Evolutionary conservation across 2,113 vertebrate genomes (phyloP), one percentile per base, ranked within the genome.

Genomic region (Bucco capensis): DNA sequence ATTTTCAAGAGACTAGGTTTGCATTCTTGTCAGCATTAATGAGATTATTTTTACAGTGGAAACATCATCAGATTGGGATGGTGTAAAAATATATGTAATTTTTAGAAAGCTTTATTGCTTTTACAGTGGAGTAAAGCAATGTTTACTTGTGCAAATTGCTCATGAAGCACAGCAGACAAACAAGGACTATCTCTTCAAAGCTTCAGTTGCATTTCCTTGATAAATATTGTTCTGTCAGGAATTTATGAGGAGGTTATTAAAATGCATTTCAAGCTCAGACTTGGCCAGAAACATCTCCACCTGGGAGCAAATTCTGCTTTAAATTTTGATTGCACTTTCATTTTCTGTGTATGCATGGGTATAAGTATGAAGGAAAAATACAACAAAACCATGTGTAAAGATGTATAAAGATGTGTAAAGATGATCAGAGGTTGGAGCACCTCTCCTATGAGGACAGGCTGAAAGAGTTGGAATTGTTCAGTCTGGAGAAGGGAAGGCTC

Each of bases 21-120:
- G 79, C 86, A 49, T 85, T 90, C 78, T 70, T 90, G 86, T 89
- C 86, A 53, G 88, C 86, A 84, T 92, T 88, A 90, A 95, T 92
- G 83, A 88, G 77, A 83, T 91, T 96, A 95, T 96, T 96, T 97
- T 96, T 96, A 47, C 54, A 86, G 28, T 73, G 14, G 23, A 80
- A 81, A 35, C 75, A 76, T 53, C 75, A 78, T 46, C 74, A 64
- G 71, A 56, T 18, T 35, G 66, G 56, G 62, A 12, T 73, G 74
- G 75, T 78, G 54, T 75, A 47, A 87, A 72, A 37, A 71, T 2
- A n/a, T 6, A 18, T 30, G 21, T 12, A 16, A 31, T 60, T 58
- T 83, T 61, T 21, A 25, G 35, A 22, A 22, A 58, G 19, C 17
- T 46, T 77, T 24, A 60, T 90, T 4, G 2, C 25, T 82, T 88